Evolutionary conservation across 53 echinoderm and acorn worm species (phyloP).

Genomic region (Echinometra lucunter): DNA sequence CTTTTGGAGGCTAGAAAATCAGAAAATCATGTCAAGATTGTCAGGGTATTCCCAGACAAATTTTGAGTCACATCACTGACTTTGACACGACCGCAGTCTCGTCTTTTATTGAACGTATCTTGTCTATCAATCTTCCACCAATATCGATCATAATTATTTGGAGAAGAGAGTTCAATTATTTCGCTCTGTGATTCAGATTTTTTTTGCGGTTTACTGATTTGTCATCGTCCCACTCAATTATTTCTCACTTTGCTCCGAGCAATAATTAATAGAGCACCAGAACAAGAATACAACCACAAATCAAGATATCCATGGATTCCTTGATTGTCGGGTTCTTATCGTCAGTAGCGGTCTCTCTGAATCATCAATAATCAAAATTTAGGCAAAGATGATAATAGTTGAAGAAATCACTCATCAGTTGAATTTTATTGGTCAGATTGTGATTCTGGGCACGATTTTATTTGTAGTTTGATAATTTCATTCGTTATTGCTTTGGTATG

Average conservation of each 20-base stretch:
- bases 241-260: constrained; percentile 56
- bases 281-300: background rate
- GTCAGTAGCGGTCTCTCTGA: constrained; percentile 21
- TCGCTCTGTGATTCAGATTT: constrained; percentile 54
- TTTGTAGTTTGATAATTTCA: background rate
- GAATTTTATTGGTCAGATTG: background rate
- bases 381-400: background rate
- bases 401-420: background rate
- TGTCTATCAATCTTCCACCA: constrained; percentile 52
- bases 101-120: constrained; percentile 27
- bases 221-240: constrained; percentile 64
- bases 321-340: constrained; percentile 16
- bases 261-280: constrained; percentile 49
- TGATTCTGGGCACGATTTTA: constrained; percentile 27
- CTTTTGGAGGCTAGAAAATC: background rate
- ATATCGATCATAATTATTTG: constrained; percentile 62
- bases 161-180: constrained; percentile 44
- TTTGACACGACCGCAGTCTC: constrained; percentile 14
- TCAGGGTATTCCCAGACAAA: background rate
- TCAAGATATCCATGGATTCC: background rate
- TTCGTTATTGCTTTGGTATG: background rate
- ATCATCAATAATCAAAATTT: constrained; percentile 63
- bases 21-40: constrained; percentile 33
- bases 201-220: constrained; percentile 43
- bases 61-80: constrained; percentile 23